A percentile compares a stretch with the other conserved stretches of the same genome.
These are phyloP conservation scores for Gopherus evgoodei DNA, from an alignment of 2,113 vertebrate species.

Conservation along the genomic window DNA sequence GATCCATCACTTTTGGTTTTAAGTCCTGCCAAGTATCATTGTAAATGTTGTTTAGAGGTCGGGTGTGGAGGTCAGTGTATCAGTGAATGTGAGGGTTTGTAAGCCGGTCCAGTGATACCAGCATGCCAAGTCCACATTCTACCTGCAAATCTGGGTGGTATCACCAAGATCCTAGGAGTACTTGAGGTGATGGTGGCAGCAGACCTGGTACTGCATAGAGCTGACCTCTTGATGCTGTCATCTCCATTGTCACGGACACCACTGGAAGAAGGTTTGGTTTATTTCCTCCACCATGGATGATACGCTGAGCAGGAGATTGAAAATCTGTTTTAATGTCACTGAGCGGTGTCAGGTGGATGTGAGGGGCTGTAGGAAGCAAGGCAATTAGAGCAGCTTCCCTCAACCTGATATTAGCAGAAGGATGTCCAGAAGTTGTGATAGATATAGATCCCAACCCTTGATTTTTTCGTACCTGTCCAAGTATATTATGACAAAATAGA, in stretches of 20 bases:
- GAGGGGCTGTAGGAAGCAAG: constrained; percentile 47
- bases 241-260: background rate
- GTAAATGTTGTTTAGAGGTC: background rate
- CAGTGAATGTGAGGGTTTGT: rapidly evolving
- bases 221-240: background rate
- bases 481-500: constrained; percentile 58
- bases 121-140: background rate
- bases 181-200: background rate
- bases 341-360: constrained; percentile 54
- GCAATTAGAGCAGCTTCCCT: constrained; percentile 60
- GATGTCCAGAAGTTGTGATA: constrained; percentile 60
- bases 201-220: background rate
- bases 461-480: constrained; percentile 55
- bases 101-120: background rate
- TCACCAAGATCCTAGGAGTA: background rate
- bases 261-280: constrained; percentile 25
- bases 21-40: background rate
- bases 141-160: background rate
- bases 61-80: background rate
- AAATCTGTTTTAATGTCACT: constrained; percentile 68
- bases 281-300: constrained; percentile 45
- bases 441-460: constrained; percentile 61
- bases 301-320: constrained; percentile 47
- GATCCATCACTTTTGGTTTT: background rate
- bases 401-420: constrained; percentile 53